These are phyloP conservation scores for Diploptera punctata DNA, from an alignment of 2,888 invertebrate species.

Conservation along the genomic window DNA sequence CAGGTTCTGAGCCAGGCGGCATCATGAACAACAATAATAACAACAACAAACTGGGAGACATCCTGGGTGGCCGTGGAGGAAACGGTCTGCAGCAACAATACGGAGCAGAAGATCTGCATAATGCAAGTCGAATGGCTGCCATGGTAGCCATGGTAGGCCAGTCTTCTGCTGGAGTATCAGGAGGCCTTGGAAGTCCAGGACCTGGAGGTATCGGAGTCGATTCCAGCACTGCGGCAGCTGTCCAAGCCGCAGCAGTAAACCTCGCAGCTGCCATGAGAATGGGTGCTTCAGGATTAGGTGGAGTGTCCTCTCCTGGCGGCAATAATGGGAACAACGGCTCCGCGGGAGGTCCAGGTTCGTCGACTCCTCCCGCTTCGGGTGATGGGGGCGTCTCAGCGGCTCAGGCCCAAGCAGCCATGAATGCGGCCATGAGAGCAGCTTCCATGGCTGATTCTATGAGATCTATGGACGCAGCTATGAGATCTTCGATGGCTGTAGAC, in stretches of 20 bases:
- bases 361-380: conserved; percentile 44
- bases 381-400: conserved; percentile 54
- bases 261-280: conserved; percentile 76
- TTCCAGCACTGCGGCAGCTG: conserved; percentile 59
- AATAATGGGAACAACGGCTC: conserved; percentile 40
- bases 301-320: conserved; percentile 44
- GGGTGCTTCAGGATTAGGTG: conserved; percentile 45
- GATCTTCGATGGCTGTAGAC: conserved; percentile 58
- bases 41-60: conserved; percentile 53
- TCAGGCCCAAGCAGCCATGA: conserved; percentile 60
- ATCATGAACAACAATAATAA: conserved; percentile 43
- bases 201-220: conserved; percentile 62
- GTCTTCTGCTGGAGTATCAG: conserved; percentile 43
- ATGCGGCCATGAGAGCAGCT: conserved; percentile 63
- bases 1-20: conserved; percentile 46
- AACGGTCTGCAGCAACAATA: conserved; percentile 71
- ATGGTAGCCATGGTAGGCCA: conserved; percentile 54
- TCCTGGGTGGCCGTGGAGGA: conserved; percentile 53
- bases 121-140: conserved; percentile 57
- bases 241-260: conserved; percentile 77
- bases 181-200: conserved; percentile 70
- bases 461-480: conserved; percentile 58
- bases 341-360: conserved; percentile 26
- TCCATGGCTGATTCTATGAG: conserved; percentile 60
- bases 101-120: conserved; percentile 64